phyloP scores from a whole-genome alignment of 2,888 invertebrate species.

The Gerris lacustris region DNA sequence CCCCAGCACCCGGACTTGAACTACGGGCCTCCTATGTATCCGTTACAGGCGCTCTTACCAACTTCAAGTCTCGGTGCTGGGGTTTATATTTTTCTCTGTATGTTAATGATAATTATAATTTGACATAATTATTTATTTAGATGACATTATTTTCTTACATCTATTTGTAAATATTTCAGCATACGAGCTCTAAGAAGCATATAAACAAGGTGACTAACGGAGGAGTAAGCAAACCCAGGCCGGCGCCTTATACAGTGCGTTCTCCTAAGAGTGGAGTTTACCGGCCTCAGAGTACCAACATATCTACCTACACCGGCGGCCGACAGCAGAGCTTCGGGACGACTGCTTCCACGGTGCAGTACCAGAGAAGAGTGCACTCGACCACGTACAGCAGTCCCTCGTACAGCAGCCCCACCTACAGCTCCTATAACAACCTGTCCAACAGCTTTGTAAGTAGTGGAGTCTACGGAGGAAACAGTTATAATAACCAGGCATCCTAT shows the following conservation, averaged over 20 bases:
- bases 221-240: constrained; percentile 11
- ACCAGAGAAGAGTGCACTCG: background rate
- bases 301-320: constrained; percentile 7
- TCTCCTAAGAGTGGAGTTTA: background rate
- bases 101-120: too few species aligned
- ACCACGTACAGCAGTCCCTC: background rate
- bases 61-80: too few species aligned
- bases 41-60: too few species aligned
- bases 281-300: background rate
- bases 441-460: constrained; percentile 15
- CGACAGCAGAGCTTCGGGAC: background rate
- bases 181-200: constrained; percentile 37
- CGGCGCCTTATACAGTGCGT: background rate
- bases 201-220: constrained; percentile 34
- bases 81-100: too few species aligned
- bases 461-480: background rate
- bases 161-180: constrained; percentile 33
- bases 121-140: too few species aligned
- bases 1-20: too few species aligned
- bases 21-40: too few species aligned
- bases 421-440: constrained; percentile 13
- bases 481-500: background rate
- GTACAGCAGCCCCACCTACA: background rate
- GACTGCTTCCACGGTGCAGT: background rate
- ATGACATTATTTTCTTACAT: constrained; percentile 3